phyloP scores from a whole-genome alignment of 1,140 invertebrate species.

The Triops longicaudatus region DNA sequence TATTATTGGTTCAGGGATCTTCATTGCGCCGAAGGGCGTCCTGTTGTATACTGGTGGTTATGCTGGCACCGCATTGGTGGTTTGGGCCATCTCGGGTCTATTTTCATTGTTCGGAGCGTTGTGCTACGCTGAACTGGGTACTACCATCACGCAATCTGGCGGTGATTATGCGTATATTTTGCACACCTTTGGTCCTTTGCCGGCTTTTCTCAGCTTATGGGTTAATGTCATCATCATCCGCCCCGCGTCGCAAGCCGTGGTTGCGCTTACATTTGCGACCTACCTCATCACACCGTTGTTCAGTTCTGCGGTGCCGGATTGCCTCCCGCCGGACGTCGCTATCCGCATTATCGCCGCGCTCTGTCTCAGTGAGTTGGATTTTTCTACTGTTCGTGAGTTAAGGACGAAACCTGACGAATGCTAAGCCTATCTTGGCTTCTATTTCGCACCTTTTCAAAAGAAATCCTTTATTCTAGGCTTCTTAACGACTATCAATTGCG shows the following conservation, averaged over 20 bases:
- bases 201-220: slow-evolving; percentile 81
- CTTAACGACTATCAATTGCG: slow-evolving; percentile 78
- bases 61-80: slow-evolving; percentile 49
- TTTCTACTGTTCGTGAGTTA: not conserved
- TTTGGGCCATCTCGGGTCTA: slow-evolving; percentile 64
- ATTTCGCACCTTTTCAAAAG: not conserved
- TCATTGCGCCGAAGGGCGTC: slow-evolving; percentile 65
- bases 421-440: not conserved
- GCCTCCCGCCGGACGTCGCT: slow-evolving; percentile 30
- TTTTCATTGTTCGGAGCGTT: slow-evolving; percentile 66
- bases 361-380: slow-evolving; percentile 33
- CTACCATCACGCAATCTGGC: slow-evolving; percentile 68
- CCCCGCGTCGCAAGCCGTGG: slow-evolving; percentile 71
- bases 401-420: not conserved
- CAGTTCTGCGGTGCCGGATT: slow-evolving; percentile 21
- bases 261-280: slow-evolving; percentile 69
- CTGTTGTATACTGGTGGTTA: slow-evolving; percentile 47
- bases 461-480: slow-evolving; percentile 51
- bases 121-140: slow-evolving; percentile 78
- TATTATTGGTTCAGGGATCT: slow-evolving; percentile 71
- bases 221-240: slow-evolving; percentile 74
- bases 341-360: slow-evolving; percentile 35
- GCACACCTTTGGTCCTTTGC: slow-evolving; percentile 76
- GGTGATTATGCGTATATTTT: slow-evolving; percentile 83
- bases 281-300: slow-evolving; percentile 55